Conservation (phyloP, 1,140 invertebrate genomes). For the Drosophila tani region DNA sequence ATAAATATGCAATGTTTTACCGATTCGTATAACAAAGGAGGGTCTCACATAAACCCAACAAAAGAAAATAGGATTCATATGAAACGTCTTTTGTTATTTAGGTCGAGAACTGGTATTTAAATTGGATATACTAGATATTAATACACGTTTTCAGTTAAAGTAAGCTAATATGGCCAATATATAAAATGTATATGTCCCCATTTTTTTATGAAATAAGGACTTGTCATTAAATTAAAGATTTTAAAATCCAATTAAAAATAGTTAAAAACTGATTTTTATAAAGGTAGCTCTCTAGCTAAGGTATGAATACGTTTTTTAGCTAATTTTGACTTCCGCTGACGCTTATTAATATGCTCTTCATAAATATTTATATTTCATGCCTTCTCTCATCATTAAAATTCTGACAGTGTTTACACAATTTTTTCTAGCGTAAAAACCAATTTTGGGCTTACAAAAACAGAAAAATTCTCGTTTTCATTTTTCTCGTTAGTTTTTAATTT, state of each 20-base stretch:
- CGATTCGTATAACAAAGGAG: not conserved
- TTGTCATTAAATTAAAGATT: too few species aligned
- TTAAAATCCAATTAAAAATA: too few species aligned
- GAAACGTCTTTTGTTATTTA: not conserved
- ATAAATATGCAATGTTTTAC: conserved; percentile 72
- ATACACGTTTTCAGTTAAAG: too few species aligned
- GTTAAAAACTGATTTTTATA: not conserved
- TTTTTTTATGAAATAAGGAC: too few species aligned
- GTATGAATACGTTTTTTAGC: conserved; percentile 30
- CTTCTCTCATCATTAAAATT: conserved; percentile 42
- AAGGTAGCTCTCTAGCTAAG: not conserved
- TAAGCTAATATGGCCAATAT: too few species aligned
- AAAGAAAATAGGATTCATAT: not conserved
- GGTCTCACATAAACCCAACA: not conserved
- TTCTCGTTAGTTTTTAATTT: conserved; percentile 30
- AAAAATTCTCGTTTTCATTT: conserved; percentile 49
- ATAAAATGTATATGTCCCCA: too few species aligned
- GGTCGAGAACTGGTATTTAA: not conserved
- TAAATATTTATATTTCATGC: conserved; percentile 50
- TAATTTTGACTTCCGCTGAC: conserved; percentile 22
- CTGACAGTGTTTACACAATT: conserved; percentile 23
- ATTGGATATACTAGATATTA: too few species aligned
- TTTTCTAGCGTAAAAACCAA: conserved; percentile 11
- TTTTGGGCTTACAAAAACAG: conserved; percentile 4
- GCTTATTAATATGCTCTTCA: conserved; percentile 34